Conservation (phyloP, 1,140 invertebrate genomes). For the Pectinophora gossypiella region DNA sequence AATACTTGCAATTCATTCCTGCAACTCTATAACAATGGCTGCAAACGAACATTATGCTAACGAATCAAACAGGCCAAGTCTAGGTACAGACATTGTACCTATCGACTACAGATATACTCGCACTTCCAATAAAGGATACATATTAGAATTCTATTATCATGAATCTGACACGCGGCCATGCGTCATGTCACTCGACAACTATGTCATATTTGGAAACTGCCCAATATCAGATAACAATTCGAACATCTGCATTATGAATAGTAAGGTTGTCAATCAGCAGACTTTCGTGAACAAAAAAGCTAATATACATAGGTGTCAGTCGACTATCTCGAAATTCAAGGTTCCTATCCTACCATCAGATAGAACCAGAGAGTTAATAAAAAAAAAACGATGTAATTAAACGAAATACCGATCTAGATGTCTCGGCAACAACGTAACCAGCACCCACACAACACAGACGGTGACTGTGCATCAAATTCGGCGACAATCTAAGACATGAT, state of each 20-base stretch:
- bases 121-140: too few relatives aligned
- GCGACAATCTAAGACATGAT: conserved; percentile 66
- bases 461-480: conserved; percentile 60
- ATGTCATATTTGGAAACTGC: conserved; percentile 45
- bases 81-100: neutral
- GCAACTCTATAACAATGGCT: conserved; percentile 50
- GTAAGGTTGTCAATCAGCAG: conserved; percentile 49
- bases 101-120: neutral
- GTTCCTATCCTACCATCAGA: conserved; percentile 13
- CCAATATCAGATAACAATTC: conserved; percentile 56
- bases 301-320: too few relatives aligned
- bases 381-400: neutral
- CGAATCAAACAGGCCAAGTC: neutral
- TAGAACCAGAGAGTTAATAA: neutral
- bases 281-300: conserved; percentile 38
- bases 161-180: too few relatives aligned
- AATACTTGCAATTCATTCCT: neutral
- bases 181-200: conserved; percentile 38
- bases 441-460: conserved; percentile 49
- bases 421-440: conserved; percentile 8
- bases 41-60: conserved; percentile 36
- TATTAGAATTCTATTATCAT: too few relatives aligned
- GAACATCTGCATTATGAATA: conserved; percentile 56
- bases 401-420: neutral
- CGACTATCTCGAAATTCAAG: conserved; percentile 35